These are phyloP conservation scores for Netelia inedita DNA, from an alignment of 2,888 invertebrate genomes.

Conservation along the genomic window DNA sequence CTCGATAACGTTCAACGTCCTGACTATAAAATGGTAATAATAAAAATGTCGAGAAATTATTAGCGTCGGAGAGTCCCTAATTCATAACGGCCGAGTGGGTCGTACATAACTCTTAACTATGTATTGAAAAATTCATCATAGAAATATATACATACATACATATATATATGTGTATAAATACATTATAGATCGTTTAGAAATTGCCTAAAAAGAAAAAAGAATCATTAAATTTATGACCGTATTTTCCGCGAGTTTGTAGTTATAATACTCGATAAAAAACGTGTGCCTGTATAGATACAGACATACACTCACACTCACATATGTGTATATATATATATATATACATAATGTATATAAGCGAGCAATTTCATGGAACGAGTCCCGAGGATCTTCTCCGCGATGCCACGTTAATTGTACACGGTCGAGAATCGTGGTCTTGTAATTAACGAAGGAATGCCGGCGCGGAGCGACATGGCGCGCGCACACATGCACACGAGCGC, in stretches of 20 bases:
- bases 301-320: too few species aligned
- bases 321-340: too few species aligned
- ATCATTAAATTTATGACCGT: slow-evolving; percentile 37
- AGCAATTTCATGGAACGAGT: slow-evolving; percentile 67
- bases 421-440: slow-evolving; percentile 68
- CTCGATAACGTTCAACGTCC: slow-evolving; percentile 2
- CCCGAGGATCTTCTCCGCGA: slow-evolving; percentile 64
- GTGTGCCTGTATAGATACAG: too few species aligned
- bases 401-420: slow-evolving; percentile 73
- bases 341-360: slow-evolving; percentile 22
- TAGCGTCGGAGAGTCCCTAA: not conserved
- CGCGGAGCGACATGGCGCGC: slow-evolving; percentile 15
- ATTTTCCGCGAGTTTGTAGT: slow-evolving; percentile 19
- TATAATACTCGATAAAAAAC: not conserved
- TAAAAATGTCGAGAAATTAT: not conserved
- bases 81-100: not conserved
- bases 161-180: not conserved
- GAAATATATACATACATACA: not conserved
- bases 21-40: not conserved
- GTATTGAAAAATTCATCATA: not conserved
- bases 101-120: too few species aligned
- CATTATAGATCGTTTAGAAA: not conserved
- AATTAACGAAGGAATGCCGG: slow-evolving; percentile 73
- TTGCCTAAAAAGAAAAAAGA: not conserved
- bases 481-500: slow-evolving; percentile 1